Evolutionary conservation across 2,888 invertebrate genomes (phyloP).

Genomic region (Thecophora atra): DNA sequence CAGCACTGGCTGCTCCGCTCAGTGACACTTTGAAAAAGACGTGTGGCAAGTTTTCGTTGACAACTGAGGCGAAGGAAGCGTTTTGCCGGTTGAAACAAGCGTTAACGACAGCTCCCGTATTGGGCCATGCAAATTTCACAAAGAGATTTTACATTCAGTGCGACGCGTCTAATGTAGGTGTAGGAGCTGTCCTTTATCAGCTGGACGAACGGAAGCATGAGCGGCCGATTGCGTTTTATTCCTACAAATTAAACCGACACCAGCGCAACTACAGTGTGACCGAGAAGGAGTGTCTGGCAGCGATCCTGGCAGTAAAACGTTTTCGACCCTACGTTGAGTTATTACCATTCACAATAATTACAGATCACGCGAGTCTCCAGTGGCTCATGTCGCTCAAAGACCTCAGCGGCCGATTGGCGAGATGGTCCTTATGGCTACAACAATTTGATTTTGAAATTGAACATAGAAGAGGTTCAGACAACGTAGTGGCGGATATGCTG

Average conservation of each 20-base stretch:
- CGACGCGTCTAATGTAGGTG: not conserved
- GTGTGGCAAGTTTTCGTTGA: not conserved
- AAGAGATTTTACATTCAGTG: constrained; percentile 9
- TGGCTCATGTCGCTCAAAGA: constrained; percentile 45
- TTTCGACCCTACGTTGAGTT: constrained; percentile 30
- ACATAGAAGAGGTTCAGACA: constrained; percentile 5
- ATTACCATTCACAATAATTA: constrained; percentile 12
- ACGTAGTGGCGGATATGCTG: constrained; percentile 15
- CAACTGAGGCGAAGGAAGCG: not conserved
- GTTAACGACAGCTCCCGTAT: constrained; percentile 16
- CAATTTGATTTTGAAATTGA: constrained; percentile 10
- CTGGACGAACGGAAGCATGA: not conserved
- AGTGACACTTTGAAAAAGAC: not conserved
- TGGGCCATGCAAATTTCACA: not conserved
- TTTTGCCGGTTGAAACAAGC: not conserved
- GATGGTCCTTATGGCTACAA: constrained; percentile 20
- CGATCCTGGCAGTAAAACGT: constrained; percentile 22
- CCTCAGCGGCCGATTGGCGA: constrained; percentile 1
- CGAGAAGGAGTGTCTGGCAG: constrained; percentile 29
- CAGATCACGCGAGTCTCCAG: constrained; percentile 50
- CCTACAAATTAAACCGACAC: constrained; percentile 11
- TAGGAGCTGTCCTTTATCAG: not conserved
- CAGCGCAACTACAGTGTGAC: constrained; percentile 34
- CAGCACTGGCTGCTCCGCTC: not conserved
- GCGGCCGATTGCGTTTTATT: no score